Evolutionary conservation across 1,140 invertebrate genomes (phyloP), one percentile per base, ranked within the genome.

Genomic region (Sweltsa coloradensis): DNA sequence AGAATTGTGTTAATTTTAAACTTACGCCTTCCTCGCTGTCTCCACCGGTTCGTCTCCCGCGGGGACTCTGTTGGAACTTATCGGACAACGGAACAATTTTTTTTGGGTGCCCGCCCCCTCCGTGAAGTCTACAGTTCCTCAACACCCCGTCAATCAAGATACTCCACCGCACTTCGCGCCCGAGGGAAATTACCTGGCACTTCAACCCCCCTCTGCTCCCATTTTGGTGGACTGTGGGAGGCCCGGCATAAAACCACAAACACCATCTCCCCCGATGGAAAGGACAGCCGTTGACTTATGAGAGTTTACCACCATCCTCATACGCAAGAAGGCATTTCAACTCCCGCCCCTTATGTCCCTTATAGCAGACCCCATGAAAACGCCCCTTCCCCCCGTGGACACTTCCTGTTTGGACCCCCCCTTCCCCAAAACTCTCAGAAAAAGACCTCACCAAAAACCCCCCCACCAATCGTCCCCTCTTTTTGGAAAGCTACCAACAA

Each of bases 171-270:
- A 13, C 3, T 5, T 41, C 25, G 13, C 31, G 24, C 13, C 26
- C 11, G 49, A 57, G 9, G 46, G 49, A 14, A 63, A 60, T 14
- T 40, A 58, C 21, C 69, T 60, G 63, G 51, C 63, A 47, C 67
- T 68, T 46, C 64, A 57, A 27, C 61, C 64, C 6, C 61, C 64
- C 9, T 23, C 43, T 29, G 57, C 56, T 31, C 60, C 63, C 60
- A 65, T 45, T 57, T 59, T 29, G 65, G 66, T 25, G 65, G 66
- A 14, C 22, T 62, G 41, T 63, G 59, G 68, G 55, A 69, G 51
- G 51, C 53, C 47, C 53, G 50, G 23, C 57, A 59, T 18, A 57
- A 53, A 45, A 51, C 43, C 0, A 39, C 45, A 59, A 58, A 50
- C 23, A 49, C 21, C 51, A 57, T 56, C 3, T 41, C 4, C 39